Conservation (phyloP, 2,888 invertebrate species). For the Apodemia zela region DNA sequence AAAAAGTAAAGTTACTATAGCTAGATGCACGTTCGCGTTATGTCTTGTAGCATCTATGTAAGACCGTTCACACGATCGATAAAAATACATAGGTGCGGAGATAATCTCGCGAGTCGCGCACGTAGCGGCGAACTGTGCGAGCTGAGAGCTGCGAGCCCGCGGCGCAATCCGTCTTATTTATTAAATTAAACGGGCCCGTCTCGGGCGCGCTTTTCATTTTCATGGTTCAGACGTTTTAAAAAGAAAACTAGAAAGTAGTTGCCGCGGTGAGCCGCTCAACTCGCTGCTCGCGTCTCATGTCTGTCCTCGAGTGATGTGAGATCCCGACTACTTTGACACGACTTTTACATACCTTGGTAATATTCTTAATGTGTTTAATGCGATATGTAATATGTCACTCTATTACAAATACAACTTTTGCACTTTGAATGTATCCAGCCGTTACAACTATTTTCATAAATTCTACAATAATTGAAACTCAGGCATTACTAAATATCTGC, state of each 20-base stretch:
- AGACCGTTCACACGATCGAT: neutral
- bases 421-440: no score
- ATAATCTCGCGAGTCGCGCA: slow-evolving; percentile 2
- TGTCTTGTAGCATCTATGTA: neutral
- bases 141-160: no score
- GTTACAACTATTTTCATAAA: no score
- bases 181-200: slow-evolving; percentile 6
- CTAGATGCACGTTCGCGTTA: neutral
- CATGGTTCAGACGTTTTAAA: slow-evolving; percentile 13
- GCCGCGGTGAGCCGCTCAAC: neutral
- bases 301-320: neutral
- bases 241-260: slow-evolving; percentile 2
- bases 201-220: slow-evolving; percentile 5
- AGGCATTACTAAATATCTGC: no score
- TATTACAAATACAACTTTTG: no score
- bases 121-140: neutral
- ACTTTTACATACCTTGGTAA: no score
- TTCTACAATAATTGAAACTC: no score
- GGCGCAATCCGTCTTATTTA: slow-evolving; percentile 9
- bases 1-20: no score
- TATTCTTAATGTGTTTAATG: no score
- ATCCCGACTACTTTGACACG: no score
- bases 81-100: neutral
- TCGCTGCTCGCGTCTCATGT: neutral
- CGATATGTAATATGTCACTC: no score